Evolutionary conservation across 2,797 vertebrate genomes (phyloP).

Genomic region (Spizella passerina): DNA sequence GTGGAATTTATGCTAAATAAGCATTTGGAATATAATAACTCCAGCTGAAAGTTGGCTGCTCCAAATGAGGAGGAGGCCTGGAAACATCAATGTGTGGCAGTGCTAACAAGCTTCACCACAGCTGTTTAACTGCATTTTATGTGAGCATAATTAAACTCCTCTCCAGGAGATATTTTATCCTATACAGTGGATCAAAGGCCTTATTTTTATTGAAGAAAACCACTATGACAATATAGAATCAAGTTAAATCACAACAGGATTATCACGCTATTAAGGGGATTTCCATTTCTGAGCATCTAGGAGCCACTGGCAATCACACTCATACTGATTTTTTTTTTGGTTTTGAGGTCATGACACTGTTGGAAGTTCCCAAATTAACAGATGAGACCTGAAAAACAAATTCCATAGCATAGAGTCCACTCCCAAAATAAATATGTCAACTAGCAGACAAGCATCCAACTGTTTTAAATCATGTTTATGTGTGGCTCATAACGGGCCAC

Average conservation of each 20-base stretch:
- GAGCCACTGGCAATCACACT: not conserved
- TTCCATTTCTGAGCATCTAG: not conserved
- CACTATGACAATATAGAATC: not conserved
- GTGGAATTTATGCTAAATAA: not conserved
- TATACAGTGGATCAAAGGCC: not conserved
- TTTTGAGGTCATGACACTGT: not conserved
- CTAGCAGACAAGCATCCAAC: not conserved
- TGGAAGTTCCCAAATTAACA: not conserved
- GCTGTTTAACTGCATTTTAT: not conserved
- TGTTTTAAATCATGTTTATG: not conserved
- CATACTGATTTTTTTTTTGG: not conserved
- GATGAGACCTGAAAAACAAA: not conserved
- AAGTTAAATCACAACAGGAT: not conserved
- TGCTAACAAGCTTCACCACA: not conserved
- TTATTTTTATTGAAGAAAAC: not conserved
- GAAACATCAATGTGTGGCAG: not conserved
- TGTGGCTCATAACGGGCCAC: rapidly evolving
- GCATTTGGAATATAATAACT: not conserved
- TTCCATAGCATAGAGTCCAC: not conserved
- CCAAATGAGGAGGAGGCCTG: not conserved
- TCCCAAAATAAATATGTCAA: not conserved
- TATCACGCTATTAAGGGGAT: not conserved
- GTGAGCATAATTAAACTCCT: not conserved
- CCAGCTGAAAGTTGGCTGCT: not conserved
- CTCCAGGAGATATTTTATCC: not conserved